A percentile compares a stretch with the other conserved stretches of the same genome.
These are phyloP conservation scores for Venturia canescens DNA, from an alignment of 1,140 invertebrate species.

Conservation along the genomic window DNA sequence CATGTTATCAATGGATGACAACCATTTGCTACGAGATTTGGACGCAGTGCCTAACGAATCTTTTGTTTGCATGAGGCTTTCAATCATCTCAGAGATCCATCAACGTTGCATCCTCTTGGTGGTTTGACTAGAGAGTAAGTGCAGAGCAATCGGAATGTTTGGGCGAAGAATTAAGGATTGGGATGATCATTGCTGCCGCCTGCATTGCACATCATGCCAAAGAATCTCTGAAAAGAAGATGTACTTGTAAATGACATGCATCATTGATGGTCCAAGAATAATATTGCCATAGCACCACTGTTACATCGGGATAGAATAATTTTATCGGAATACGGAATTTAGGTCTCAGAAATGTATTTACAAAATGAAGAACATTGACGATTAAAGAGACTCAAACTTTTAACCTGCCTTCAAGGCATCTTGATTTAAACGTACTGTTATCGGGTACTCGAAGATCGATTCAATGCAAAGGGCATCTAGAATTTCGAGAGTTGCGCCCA, in stretches of 20 bases:
- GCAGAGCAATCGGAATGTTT: not conserved
- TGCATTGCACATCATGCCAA: not conserved
- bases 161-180: not conserved
- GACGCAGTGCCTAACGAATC: not conserved
- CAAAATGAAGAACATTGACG: too few species aligned
- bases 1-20: not conserved
- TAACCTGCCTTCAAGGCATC: slow-evolving; percentile 5
- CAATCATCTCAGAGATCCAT: not conserved
- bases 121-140: not conserved
- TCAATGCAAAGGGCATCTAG: not conserved
- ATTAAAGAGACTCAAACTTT: too few species aligned
- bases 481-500: not conserved
- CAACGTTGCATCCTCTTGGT: not conserved
- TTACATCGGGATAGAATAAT: too few species aligned
- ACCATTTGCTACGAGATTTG: too few species aligned
- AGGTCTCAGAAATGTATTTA: too few species aligned
- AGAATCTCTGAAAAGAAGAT: not conserved
- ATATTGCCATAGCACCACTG: too few species aligned
- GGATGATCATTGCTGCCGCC: not conserved
- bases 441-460: not conserved
- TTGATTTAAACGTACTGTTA: slow-evolving; percentile 1
- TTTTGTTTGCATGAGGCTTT: not conserved
- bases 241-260: not conserved
- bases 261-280: too few species aligned
- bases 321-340: too few species aligned